A percentile compares a stretch with the other conserved stretches of the same genome.
Conservation (phyloP, 1,140 invertebrate genomes). For the Patella vulgata region DNA sequence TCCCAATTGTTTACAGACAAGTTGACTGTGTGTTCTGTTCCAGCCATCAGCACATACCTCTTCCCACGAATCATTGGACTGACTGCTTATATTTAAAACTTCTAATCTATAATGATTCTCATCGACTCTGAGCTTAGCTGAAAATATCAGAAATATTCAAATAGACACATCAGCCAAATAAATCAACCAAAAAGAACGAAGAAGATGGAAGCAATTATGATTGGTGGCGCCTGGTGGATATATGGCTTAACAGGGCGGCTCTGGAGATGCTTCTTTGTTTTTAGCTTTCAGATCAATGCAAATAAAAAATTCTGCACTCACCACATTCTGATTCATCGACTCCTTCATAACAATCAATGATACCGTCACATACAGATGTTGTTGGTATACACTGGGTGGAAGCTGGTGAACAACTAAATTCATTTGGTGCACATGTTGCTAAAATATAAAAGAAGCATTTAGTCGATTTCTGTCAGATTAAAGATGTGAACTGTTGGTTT, state of each 20-base stretch:
- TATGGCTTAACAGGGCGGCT: no score
- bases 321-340: conserved; percentile 66
- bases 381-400: conserved; percentile 60
- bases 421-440: conserved; percentile 34
- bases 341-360: conserved; percentile 63
- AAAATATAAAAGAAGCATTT: no score
- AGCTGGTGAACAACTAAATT: conserved; percentile 37
- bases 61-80: conserved; percentile 28
- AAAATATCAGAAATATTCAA: conserved; percentile 14
- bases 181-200: no score
- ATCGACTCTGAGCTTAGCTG: conserved; percentile 39
- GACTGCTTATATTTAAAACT: conserved; percentile 21
- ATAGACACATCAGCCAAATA: no score
- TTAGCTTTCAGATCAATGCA: no score
- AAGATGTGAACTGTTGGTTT: no score
- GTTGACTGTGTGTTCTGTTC: conserved; percentile 31
- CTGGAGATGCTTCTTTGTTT: no score
- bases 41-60: conserved; percentile 42
- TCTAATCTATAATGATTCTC: conserved; percentile 20
- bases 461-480: no score
- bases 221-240: no score
- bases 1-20: conserved; percentile 46
- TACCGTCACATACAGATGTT: conserved; percentile 58
- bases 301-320: no score
- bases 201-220: no score